These are phyloP conservation scores for Rhegmatorhina hoffmannsi DNA, from an alignment of 2,113 vertebrate species.

Conservation along the genomic window DNA sequence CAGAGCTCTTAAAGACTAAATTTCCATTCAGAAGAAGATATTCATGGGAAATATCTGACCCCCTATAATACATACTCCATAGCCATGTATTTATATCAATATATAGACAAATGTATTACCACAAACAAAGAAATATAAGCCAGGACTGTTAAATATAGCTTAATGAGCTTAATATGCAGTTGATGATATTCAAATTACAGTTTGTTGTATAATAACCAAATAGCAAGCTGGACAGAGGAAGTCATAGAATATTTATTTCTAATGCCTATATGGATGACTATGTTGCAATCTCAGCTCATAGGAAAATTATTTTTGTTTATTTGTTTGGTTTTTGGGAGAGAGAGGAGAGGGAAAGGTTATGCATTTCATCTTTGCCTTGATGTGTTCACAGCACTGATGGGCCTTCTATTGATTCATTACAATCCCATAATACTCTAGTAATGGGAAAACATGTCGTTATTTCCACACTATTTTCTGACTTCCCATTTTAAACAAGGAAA, in stretches of 20 bases:
- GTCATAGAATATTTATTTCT: not conserved
- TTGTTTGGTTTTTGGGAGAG: not conserved
- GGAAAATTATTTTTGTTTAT: not conserved
- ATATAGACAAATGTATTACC: not conserved
- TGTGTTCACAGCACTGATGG: not conserved
- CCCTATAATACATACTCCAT: slow-evolving; percentile 21
- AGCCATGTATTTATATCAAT: not conserved
- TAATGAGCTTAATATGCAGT: not conserved
- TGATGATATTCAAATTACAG: not conserved
- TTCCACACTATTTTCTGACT: not conserved
- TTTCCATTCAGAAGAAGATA: slow-evolving; percentile 57
- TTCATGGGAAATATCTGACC: slow-evolving; percentile 62
- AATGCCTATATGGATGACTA: not conserved
- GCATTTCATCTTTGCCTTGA: not conserved
- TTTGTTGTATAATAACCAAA: not conserved
- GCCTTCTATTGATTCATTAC: not conserved
- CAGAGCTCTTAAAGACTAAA: not conserved
- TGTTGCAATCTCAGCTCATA: not conserved
- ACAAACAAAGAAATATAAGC: not conserved
- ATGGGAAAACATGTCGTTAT: not conserved
- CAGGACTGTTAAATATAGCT: not conserved
- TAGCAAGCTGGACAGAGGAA: not conserved
- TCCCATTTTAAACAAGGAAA: not conserved
- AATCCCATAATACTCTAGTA: not conserved
- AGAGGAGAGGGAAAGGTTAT: not conserved